Percentiles rank a stretch among this genome's conserved stretches.
These are phyloP conservation scores for Stegana nigrithorax DNA, from an alignment of 2,888 invertebrate species.

Conservation along the genomic window DNA sequence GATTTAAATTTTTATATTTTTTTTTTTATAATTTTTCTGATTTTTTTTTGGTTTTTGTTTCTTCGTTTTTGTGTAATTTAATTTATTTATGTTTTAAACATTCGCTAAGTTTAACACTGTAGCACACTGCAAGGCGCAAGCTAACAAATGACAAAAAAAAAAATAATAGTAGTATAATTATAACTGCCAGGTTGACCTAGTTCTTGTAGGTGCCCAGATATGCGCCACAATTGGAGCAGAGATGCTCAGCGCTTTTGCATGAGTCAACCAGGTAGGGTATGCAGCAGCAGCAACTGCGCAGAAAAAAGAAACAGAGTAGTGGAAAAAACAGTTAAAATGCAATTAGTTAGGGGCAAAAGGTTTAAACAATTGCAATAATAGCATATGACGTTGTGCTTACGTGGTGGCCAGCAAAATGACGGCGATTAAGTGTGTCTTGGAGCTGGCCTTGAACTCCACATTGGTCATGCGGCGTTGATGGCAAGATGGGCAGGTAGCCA, in stretches of 20 bases:
- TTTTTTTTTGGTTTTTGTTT: too few relatives aligned
- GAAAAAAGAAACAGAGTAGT: too few relatives aligned
- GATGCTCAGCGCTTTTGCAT: conserved; percentile 58
- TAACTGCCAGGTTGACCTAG: too few relatives aligned
- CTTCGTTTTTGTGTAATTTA: too few relatives aligned
- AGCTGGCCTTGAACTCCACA: conserved; percentile 38
- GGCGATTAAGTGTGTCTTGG: conserved; percentile 54
- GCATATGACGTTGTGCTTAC: conserved; percentile 30
- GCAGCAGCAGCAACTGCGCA: conserved; percentile 51
- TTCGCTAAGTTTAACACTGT: too few relatives aligned
- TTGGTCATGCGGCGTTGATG: conserved; percentile 39
- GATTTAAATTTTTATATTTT: neutral
- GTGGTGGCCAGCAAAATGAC: conserved; percentile 43
- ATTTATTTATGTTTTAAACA: too few relatives aligned
- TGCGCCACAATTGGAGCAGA: conserved; percentile 52
- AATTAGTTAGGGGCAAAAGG: conserved; percentile 6
- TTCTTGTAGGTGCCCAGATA: conserved; percentile 48
- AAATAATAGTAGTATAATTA: too few relatives aligned
- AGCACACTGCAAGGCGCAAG: too few relatives aligned
- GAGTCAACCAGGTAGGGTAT: conserved; percentile 54
- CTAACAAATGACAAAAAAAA: too few relatives aligned
- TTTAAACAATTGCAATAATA: conserved; percentile 29
- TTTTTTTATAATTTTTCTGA: too few relatives aligned
- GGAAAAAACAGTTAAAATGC: too few relatives aligned
- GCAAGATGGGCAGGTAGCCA: conserved; percentile 52